Conservation (phyloP, 2,113 vertebrate genomes). For the Scophthalmus maximus region DNA sequence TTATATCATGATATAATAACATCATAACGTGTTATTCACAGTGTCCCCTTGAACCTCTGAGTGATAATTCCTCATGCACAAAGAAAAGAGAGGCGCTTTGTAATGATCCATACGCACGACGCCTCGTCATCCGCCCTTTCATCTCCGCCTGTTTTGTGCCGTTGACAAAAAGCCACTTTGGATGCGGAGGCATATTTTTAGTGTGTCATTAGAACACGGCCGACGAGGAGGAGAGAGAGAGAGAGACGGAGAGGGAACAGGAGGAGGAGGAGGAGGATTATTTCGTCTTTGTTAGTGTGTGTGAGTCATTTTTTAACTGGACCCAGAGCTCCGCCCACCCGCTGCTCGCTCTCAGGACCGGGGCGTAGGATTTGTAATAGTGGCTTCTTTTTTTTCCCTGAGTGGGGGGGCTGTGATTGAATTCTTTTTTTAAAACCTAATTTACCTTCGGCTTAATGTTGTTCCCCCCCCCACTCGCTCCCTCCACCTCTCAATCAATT, state of each 20-base stretch:
- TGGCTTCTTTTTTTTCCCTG: slow-evolving; percentile 11
- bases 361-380: slow-evolving; percentile 46
- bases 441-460: slow-evolving; percentile 57
- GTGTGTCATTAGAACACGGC: slow-evolving; percentile 42
- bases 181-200: slow-evolving; percentile 49
- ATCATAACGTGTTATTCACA: no score
- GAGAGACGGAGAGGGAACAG: slow-evolving; percentile 5
- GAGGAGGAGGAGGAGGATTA: slow-evolving; percentile 8
- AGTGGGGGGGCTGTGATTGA: slow-evolving; percentile 48
- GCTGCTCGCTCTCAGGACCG: slow-evolving; percentile 4
- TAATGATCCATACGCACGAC: slow-evolving; percentile 1
- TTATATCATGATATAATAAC: no score
- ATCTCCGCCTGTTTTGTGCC: slow-evolving; percentile 32
- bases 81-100: neutral
- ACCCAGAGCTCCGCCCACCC: slow-evolving; percentile 13
- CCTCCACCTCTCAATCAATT: slow-evolving; percentile 59
- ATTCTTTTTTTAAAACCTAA: slow-evolving; percentile 45
- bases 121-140: slow-evolving; percentile 23
- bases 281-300: slow-evolving; percentile 62
- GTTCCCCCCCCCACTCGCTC: neutral
- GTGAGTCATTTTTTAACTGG: slow-evolving; percentile 44
- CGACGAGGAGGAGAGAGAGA: slow-evolving; percentile 33
- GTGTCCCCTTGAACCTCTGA: neutral
- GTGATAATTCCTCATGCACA: neutral
- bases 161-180: no score